These are phyloP conservation scores for Cossypha dichroa DNA, from an alignment of 2,797 vertebrate genomes.

Conservation along the genomic window DNA sequence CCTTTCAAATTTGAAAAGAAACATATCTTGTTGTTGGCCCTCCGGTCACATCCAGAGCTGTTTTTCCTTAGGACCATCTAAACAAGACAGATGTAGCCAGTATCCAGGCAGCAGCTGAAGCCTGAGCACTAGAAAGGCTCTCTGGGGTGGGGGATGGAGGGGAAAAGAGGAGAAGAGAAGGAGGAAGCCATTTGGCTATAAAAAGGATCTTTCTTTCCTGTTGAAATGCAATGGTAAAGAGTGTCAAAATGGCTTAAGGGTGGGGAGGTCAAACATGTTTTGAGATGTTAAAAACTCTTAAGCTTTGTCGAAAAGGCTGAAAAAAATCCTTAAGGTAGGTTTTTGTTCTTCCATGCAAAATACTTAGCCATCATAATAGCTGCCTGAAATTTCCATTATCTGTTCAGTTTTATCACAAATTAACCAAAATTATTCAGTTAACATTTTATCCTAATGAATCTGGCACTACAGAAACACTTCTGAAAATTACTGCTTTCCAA, in stretches of 20 bases:
- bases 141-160: conserved; percentile 55
- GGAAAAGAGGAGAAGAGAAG: conserved; percentile 48
- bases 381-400: not conserved
- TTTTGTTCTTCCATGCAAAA: conserved; percentile 36
- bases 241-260: conserved; percentile 63
- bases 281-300: conserved; percentile 60
- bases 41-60: conserved; percentile 25
- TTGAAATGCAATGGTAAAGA: conserved; percentile 65
- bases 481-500: not conserved
- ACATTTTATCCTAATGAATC: not conserved
- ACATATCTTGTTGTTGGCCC: conserved; percentile 10
- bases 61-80: conserved; percentile 59
- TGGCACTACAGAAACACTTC: not conserved
- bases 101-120: conserved; percentile 56
- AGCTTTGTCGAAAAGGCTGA: not conserved
- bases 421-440: not conserved
- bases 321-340: not conserved
- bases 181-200: conserved; percentile 71
- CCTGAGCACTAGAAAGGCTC: conserved; percentile 27
- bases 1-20: conserved; percentile 49
- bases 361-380: not conserved
- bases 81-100: conserved; percentile 56
- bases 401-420: not conserved
- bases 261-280: conserved; percentile 62
- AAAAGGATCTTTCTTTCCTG: conserved; percentile 68